phyloP scores from a whole-genome alignment of 2,113 vertebrate species.

The Vidua chalybeata region DNA sequence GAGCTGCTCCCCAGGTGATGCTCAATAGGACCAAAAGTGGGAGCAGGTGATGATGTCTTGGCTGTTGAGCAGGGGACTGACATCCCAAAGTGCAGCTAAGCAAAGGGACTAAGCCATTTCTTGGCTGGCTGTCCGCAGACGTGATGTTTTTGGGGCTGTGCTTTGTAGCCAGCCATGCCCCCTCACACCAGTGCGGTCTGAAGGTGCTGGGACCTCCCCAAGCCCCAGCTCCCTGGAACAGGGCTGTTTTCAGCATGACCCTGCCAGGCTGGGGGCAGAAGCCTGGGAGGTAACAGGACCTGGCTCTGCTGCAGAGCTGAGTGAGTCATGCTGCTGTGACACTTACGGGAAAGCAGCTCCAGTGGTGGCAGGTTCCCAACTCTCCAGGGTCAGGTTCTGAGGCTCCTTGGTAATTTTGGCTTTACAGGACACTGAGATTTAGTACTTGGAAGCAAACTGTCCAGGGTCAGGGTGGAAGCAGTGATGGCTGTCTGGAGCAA shows the following conservation, averaged over 20 bases:
- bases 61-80: not conserved
- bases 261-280: not conserved
- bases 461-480: not conserved
- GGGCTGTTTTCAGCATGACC: not conserved
- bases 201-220: not conserved
- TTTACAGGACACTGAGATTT: not conserved
- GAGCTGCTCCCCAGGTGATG: no score
- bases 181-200: fast-evolving
- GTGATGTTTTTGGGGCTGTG: fast-evolving
- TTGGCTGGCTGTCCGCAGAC: not conserved
- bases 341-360: not conserved
- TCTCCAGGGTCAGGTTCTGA: not conserved
- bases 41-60: not conserved
- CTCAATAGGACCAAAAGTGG: no score
- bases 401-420: not conserved
- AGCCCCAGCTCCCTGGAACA: fast-evolving
- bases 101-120: not conserved
- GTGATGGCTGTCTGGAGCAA: no score
- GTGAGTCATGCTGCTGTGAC: not conserved
- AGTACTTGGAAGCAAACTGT: not conserved
- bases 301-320: not conserved
- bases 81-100: not conserved
- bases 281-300: fast-evolving
- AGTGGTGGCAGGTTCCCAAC: fast-evolving
- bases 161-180: fast-evolving